Evolutionary conservation across 2,888 invertebrate genomes (phyloP).

Genomic region (Tuta absoluta): DNA sequence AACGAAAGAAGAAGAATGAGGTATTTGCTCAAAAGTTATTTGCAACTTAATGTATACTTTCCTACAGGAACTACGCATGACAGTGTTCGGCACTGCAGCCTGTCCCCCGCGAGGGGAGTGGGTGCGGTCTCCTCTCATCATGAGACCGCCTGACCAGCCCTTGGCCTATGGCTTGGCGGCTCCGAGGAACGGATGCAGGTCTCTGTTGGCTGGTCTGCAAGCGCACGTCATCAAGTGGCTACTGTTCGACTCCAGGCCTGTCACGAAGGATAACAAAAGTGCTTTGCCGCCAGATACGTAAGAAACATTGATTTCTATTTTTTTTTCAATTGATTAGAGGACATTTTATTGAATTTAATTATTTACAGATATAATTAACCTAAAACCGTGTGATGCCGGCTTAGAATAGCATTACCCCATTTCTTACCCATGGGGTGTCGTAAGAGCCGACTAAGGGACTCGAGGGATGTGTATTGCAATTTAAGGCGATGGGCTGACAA

Average conservation of each 20-base stretch:
- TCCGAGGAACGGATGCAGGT: conserved; percentile 84
- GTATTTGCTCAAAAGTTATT: too few relatives aligned
- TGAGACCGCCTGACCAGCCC: conserved; percentile 81
- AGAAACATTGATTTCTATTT: conserved; percentile 39
- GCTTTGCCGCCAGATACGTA: conserved; percentile 79
- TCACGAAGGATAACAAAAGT: conserved; percentile 74
- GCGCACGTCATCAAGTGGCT: conserved; percentile 86
- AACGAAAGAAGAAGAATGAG: too few relatives aligned
- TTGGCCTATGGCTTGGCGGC: conserved; percentile 84
- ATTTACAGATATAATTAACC: too few relatives aligned
- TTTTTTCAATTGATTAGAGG: too few relatives aligned
- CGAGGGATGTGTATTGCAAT: too few relatives aligned
- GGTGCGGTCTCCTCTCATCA: conserved; percentile 85
- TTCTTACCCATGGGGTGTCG: too few relatives aligned
- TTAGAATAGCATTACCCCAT: too few relatives aligned
- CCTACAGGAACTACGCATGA: conserved; percentile 81
- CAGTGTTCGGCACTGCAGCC: conserved; percentile 84
- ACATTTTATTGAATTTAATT: too few relatives aligned
- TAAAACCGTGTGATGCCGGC: too few relatives aligned
- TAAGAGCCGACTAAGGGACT: too few relatives aligned
- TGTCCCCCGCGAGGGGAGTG: conserved; percentile 87
- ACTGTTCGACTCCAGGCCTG: conserved; percentile 80
- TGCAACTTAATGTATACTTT: too few relatives aligned
- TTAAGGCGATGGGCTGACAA: too few relatives aligned
- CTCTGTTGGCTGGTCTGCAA: conserved; percentile 84